Conservation (phyloP, 2,888 invertebrate genomes). For the Drosophila anomalata region DNA sequence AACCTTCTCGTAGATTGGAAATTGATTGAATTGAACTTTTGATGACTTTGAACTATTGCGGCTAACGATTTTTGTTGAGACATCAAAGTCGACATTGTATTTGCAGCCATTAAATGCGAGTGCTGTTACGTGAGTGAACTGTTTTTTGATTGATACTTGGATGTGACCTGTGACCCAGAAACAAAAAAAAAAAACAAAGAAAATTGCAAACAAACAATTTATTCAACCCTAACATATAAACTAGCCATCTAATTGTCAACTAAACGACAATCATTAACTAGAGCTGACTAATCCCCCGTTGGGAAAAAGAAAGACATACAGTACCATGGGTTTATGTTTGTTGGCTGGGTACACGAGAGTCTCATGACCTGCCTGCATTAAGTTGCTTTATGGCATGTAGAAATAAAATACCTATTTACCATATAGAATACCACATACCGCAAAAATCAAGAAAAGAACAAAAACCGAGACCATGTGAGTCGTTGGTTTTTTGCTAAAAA, state of each 20-base stretch:
- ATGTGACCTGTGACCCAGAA: conserved; percentile 21
- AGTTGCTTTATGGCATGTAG: conserved; percentile 52
- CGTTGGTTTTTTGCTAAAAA: conserved; percentile 56
- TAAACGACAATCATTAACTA: conserved; percentile 42
- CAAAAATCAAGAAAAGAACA: conserved; percentile 24
- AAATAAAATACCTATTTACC: conserved; percentile 52
- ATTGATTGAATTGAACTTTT: conserved; percentile 78
- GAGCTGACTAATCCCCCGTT: conserved; percentile 22
- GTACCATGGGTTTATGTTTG: conserved; percentile 17
- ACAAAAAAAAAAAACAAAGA: conserved; percentile 4
- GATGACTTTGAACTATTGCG: conserved; percentile 68
- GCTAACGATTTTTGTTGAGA: conserved; percentile 39
- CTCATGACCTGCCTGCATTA: conserved; percentile 46
- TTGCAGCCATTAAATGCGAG: conserved; percentile 22
- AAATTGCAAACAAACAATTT: background rate
- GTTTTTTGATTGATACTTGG: conserved; percentile 37
- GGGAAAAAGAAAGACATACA: conserved; percentile 2
- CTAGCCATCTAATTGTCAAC: conserved; percentile 40
- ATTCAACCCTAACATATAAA: conserved; percentile 14
- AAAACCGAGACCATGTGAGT: conserved; percentile 49
- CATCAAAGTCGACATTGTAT: conserved; percentile 67
- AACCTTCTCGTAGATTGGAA: conserved; percentile 51
- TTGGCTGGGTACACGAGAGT: conserved; percentile 13
- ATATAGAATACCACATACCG: conserved; percentile 27
- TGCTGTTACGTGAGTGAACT: conserved; percentile 16